Percentiles rank a stretch among this genome's conserved stretches.
phyloP scores from a whole-genome alignment of 2,888 invertebrate genomes.

The Strigamia transsilvanica region DNA sequence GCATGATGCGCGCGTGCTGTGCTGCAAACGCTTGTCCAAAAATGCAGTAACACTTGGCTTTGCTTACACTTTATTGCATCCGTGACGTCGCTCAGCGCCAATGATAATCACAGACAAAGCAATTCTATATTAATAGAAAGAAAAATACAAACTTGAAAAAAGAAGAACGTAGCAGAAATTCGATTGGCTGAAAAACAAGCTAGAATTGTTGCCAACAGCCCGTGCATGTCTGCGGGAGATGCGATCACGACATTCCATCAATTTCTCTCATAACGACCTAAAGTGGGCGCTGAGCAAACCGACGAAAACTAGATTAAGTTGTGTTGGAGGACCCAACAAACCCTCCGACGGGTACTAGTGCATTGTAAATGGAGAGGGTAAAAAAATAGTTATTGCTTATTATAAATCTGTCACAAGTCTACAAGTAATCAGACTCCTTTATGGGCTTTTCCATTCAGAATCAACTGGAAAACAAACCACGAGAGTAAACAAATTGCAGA shows the following conservation, averaged over 20 bases:
- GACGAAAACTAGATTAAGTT: slow-evolving; percentile 19
- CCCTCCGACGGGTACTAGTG: background rate
- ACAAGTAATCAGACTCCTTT: background rate
- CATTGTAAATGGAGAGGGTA: background rate
- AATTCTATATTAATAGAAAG: background rate
- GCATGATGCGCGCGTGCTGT: background rate
- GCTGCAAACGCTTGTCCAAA: too few species aligned
- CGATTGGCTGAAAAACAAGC: slow-evolving; percentile 11
- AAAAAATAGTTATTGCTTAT: slow-evolving; percentile 20
- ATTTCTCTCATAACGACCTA: slow-evolving; percentile 13
- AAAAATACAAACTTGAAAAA: background rate
- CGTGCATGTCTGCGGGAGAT: slow-evolving; percentile 14
- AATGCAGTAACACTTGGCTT: background rate
- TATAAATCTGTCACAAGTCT: background rate
- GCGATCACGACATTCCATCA: slow-evolving; percentile 15
- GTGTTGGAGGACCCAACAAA: background rate
- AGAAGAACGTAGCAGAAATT: background rate
- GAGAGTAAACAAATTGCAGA: too few species aligned
- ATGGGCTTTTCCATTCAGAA: too few species aligned
- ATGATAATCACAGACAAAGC: background rate
- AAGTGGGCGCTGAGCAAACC: slow-evolving; percentile 18
- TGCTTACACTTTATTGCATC: background rate
- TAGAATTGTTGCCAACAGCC: background rate
- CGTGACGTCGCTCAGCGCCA: background rate
- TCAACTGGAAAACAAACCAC: too few species aligned